phyloP scores from a whole-genome alignment of 2,888 invertebrate genomes.

The Philaethria dido region DNA sequence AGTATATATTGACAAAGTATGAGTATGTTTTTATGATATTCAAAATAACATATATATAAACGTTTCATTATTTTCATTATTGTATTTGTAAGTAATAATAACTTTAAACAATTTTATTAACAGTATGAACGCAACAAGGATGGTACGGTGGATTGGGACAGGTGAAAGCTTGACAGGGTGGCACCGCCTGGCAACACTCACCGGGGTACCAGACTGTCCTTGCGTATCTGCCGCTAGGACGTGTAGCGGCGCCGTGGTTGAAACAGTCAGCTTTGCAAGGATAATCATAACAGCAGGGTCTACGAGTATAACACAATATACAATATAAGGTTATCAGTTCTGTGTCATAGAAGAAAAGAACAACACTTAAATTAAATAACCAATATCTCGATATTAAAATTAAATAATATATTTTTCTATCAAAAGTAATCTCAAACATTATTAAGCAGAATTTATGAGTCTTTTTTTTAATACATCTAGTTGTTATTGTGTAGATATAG shows the following conservation, averaged over 20 bases:
- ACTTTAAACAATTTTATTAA: conserved; percentile 67
- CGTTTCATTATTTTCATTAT: not conserved
- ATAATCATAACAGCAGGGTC: conserved; percentile 76
- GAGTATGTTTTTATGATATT: not conserved
- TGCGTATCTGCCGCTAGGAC: conserved; percentile 75
- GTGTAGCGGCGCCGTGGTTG: conserved; percentile 72
- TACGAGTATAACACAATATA: conserved; percentile 46
- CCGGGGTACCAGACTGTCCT: conserved; percentile 77
- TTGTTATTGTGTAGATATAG: too few relatives aligned
- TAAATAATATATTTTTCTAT: too few relatives aligned
- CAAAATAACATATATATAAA: not conserved
- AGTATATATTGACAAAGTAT: not conserved
- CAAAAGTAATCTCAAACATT: too few relatives aligned
- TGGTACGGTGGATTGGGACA: conserved; percentile 77
- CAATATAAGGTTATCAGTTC: not conserved
- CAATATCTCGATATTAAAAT: not conserved
- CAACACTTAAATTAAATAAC: not conserved
- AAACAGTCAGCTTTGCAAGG: conserved; percentile 79
- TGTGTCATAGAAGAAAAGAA: not conserved
- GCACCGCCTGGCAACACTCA: conserved; percentile 67
- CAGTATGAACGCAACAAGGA: conserved; percentile 72
- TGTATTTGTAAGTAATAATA: not conserved
- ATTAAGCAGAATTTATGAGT: too few relatives aligned
- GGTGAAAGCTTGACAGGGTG: conserved; percentile 75
- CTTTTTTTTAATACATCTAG: too few relatives aligned